Base-by-base conservation (phyloP, 2,888 invertebrate genomes). In the Ptilodon capucinus region DNA sequence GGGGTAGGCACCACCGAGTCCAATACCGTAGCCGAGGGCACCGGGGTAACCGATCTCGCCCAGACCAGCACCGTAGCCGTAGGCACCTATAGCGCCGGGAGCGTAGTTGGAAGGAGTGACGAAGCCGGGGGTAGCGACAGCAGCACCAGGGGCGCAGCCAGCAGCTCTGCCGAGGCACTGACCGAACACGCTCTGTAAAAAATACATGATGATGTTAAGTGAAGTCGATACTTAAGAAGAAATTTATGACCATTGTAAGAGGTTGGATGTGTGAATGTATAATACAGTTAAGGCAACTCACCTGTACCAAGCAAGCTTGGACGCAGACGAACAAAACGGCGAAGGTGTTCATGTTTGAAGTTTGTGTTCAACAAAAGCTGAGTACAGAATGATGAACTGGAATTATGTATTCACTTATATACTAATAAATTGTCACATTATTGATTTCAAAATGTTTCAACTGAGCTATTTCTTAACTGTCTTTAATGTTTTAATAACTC, bases 161-260 rank as follows among this genome's bases (percentile, higher is more conserved):
- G 28, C 43, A 8, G n/a, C 18, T 8, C 64, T 55, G 5, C 64
- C 64, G n/a, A 64, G 38, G 52, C 63, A 64, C 39, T 61, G 62
- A 6, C 58, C 40, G 39, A 54, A 52, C 0, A 56, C 54, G 6
- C 47, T 48, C 62, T 62, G 50, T 0, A 41, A 35, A 13, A 14
- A 8, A 32, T 23, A 7, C 23, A n/a, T n/a, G n/a, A n/a, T n/a
- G n/a, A n/a, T n/a, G n/a, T n/a, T n/a, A n/a, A n/a, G n/a, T n/a
- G n/a, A n/a, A n/a, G n/a, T n/a, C n/a, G n/a, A n/a, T n/a, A n/a
- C n/a, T n/a, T n/a, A n/a, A n/a, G n/a, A n/a, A n/a, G n/a, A n/a
- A n/a, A n/a, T n/a, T n/a, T n/a, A n/a, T n/a, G n/a, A n/a, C n/a
- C n/a, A n/a, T n/a, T n/a, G n/a, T n/a, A n/a, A n/a, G n/a, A n/a